Evolutionary conservation across 2,113 vertebrate genomes (phyloP).

Genomic region (Oenanthe oenanthe): DNA sequence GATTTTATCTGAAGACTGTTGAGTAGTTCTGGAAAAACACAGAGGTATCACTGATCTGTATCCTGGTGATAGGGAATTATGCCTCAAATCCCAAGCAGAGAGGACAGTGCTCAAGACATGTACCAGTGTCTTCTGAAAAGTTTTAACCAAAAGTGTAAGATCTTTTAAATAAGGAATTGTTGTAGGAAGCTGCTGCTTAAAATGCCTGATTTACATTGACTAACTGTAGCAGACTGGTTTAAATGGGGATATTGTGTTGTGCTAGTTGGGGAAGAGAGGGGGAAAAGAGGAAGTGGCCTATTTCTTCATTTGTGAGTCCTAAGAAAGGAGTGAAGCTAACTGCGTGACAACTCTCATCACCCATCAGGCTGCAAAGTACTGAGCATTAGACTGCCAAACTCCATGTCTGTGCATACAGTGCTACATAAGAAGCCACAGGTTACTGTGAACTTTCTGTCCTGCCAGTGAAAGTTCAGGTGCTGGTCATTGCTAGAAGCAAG

Average conservation of each 20-base stretch:
- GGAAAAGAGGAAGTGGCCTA: neutral
- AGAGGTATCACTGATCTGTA: neutral
- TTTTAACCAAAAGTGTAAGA: neutral
- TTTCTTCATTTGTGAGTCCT: neutral
- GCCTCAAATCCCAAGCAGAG: neutral
- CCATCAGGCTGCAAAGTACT: neutral
- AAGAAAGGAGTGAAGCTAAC: neutral
- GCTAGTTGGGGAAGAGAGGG: neutral
- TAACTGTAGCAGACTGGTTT: neutral
- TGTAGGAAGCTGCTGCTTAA: neutral
- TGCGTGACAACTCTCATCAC: neutral
- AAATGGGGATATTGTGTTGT: neutral
- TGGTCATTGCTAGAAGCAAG: slow-evolving; percentile 1
- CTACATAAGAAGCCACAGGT: neutral
- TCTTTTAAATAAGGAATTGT: neutral
- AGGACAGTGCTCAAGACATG: neutral
- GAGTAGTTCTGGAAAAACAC: neutral
- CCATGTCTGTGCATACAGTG: neutral
- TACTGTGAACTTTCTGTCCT: neutral
- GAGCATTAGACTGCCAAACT: neutral
- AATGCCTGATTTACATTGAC: neutral
- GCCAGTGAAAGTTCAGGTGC: neutral
- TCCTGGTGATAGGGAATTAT: neutral
- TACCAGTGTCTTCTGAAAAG: neutral
- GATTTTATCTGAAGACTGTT: neutral